Percentiles rank a stretch among this genome's conserved stretches.
Conservation (phyloP, 1,140 invertebrate genomes). For the Eueides isabella region DNA sequence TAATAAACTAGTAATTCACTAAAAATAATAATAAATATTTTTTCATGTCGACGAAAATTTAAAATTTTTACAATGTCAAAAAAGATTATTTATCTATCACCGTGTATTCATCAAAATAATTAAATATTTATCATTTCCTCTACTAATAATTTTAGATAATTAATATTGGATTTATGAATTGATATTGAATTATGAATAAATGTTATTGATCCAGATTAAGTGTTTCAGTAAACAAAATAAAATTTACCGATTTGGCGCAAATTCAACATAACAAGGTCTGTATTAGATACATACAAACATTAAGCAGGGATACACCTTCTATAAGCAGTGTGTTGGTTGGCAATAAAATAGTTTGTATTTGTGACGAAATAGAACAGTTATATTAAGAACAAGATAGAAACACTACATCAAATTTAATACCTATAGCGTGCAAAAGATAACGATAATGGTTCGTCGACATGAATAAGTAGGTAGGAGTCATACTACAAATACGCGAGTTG, state of each 20-base stretch:
- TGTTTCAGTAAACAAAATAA: background rate
- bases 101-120: background rate
- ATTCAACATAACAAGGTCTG: slow-evolving; percentile 21
- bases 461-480: slow-evolving; percentile 43
- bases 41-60: no score
- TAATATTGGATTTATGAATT: background rate
- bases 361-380: slow-evolving; percentile 55
- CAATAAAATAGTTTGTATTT: slow-evolving; percentile 42
- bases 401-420: slow-evolving; percentile 56
- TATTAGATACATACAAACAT: background rate
- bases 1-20: background rate
- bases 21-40: no score
- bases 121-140: background rate
- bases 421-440: slow-evolving; percentile 55
- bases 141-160: background rate
- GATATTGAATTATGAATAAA: background rate
- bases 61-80: background rate
- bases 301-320: slow-evolving; percentile 21
- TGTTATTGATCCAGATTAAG: background rate
- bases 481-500: slow-evolving; percentile 43
- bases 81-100: background rate
- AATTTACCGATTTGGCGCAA: slow-evolving; percentile 23
- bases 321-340: slow-evolving; percentile 34
- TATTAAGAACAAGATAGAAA: slow-evolving; percentile 56
- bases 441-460: slow-evolving; percentile 67